A percentile compares a stretch with the other conserved stretches of the same genome.
phyloP scores from a whole-genome alignment of 2,797 vertebrate genomes.

The Dermochelys coriacea region DNA sequence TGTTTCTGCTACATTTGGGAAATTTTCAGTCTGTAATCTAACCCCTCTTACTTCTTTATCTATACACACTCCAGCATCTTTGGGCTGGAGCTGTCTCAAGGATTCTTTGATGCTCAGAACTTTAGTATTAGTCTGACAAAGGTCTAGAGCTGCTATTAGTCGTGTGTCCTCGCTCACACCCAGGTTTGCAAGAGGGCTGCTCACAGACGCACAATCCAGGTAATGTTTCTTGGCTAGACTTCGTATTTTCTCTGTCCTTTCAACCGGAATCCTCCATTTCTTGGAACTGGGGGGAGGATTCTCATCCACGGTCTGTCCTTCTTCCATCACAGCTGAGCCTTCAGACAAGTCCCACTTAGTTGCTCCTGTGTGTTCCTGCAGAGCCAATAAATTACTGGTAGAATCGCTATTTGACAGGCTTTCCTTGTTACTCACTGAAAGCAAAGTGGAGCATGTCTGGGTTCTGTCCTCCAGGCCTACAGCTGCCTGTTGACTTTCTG shows the following conservation, averaged over 20 bases:
- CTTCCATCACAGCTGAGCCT: rapidly evolving
- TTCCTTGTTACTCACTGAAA: rapidly evolving
- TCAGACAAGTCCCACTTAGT: rapidly evolving
- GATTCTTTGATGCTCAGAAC: neutral
- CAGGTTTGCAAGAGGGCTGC: neutral
- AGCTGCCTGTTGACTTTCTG: neutral
- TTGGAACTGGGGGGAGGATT: neutral
- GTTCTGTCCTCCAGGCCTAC: neutral
- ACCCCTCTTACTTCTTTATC: neutral
- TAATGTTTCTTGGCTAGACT: neutral
- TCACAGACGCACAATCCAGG: neutral
- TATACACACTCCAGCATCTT: rapidly evolving
- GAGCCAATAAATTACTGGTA: rapidly evolving
- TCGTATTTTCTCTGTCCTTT: neutral
- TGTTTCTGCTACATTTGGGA: neutral
- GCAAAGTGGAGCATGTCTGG: rapidly evolving
- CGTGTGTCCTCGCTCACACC: neutral
- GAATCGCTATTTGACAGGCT: neutral
- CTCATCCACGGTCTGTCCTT: neutral
- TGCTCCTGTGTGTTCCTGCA: rapidly evolving
- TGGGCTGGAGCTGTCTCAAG: rapidly evolving
- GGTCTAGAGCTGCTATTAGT: neutral
- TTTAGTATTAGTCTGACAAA: neutral
- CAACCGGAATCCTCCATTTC: neutral
- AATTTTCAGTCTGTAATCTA: neutral